Conservation (phyloP, 2,113 vertebrate species). For the Campylorhamphus procurvoides region DNA sequence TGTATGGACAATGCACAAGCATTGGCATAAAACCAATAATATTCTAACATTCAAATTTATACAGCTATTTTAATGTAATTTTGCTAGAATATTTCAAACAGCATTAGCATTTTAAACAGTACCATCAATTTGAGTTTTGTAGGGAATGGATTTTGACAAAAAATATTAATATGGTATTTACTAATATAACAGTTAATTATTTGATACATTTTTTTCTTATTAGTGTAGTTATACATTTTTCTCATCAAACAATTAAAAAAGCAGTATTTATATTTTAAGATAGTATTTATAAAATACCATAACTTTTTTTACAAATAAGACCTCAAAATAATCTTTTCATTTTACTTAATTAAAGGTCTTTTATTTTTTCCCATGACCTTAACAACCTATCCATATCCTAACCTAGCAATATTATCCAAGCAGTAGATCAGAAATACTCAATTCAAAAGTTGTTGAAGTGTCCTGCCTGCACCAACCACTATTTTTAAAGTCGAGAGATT, state of each 20-base stretch:
- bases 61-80: background rate
- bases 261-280: no score
- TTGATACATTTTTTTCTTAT: background rate
- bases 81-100: background rate
- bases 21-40: background rate
- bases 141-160: background rate
- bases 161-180: background rate
- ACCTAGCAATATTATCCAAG: background rate
- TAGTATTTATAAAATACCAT: background rate
- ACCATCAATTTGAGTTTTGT: background rate
- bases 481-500: background rate
- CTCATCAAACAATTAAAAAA: background rate
- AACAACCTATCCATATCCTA: background rate
- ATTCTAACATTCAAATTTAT: background rate
- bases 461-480: background rate
- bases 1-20: background rate
- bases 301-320: background rate
- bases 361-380: background rate
- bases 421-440: background rate
- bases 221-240: background rate
- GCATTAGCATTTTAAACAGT: background rate
- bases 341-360: background rate
- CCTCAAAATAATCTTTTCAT: background rate
- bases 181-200: background rate
- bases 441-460: background rate